Evolutionary conservation across 2,888 invertebrate species (phyloP).

Genomic region (Cantharis nigra): DNA sequence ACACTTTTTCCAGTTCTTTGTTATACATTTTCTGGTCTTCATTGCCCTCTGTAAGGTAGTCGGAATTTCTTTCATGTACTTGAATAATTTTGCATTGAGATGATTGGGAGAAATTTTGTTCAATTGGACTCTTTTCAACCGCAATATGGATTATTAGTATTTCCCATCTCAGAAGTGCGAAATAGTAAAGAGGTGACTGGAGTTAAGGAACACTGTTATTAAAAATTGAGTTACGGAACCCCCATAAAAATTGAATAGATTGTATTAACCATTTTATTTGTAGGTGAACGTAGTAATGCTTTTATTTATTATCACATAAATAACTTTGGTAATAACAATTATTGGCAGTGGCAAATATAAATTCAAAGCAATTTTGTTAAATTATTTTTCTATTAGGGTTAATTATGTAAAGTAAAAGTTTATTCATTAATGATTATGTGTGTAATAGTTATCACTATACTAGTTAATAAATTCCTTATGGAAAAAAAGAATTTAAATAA

Average conservation of each 20-base stretch:
- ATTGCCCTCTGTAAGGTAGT: too few relatives aligned
- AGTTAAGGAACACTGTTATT: not conserved
- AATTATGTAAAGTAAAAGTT: not conserved
- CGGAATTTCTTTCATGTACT: too few relatives aligned
- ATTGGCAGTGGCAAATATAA: not conserved
- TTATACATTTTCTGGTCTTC: too few relatives aligned
- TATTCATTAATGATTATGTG: not conserved
- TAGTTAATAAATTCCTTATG: not conserved
- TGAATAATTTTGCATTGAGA: too few relatives aligned
- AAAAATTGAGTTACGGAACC: not conserved
- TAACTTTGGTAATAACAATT: not conserved
- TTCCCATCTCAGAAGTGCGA: too few relatives aligned
- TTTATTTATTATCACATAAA: not conserved
- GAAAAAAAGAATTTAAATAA: slow-evolving; percentile 7
- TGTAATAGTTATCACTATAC: not conserved
- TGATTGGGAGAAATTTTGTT: too few relatives aligned
- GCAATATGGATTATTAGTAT: too few relatives aligned
- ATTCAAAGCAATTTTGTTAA: not conserved
- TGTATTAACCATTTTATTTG: not conserved
- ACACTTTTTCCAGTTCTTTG: too few relatives aligned
- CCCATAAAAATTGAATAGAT: not conserved
- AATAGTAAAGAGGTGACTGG: too few relatives aligned
- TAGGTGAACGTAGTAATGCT: not conserved
- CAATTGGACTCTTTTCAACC: not conserved
- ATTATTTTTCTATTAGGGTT: not conserved